Evolutionary conservation across 2,797 vertebrate genomes (phyloP), one percentile per base, ranked within the genome.

Genomic region (Platyrinchus mystaceus): DNA sequence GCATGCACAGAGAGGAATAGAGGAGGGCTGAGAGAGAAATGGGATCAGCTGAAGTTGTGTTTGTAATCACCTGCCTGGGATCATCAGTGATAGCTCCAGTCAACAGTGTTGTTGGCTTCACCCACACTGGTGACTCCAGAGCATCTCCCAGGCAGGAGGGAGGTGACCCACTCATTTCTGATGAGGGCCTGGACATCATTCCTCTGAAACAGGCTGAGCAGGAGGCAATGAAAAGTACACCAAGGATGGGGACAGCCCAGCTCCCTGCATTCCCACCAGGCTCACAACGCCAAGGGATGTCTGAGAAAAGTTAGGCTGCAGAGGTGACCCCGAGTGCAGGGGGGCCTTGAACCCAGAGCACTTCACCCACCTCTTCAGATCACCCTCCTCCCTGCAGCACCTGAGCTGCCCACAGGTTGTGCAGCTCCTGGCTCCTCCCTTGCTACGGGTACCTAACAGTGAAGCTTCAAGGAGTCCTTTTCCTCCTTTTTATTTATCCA

Each of bases 401-500:
- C 59, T 26, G 50, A 87, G 59, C 50, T 2, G 0, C 30, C 47
- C 5, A 0, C 43, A 59, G 67, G 9, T n/a, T 1, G 0, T 39
- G 17, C 32, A 44, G 53, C 63, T 87, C 32, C 47, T 43, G 17
- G 5, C 37, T 37, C n/a, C 78, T 69, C 60, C 50, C 41, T 55
- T 71, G 46, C 36, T 71, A 12, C 7, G 30, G 39, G 34, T 49
- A 81, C 43, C n/a, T 58, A 67, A 55, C 43, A 56, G 30, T 2
- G 1, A 88, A 79, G 64, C 41, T 70, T 92, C 74, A 93, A 63
- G 87, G 46, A 89, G 77, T 49, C 55, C 21, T 84, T 91, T 76
- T 62, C 59, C 43, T 91, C 83, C 52, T 90, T 91, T 94, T 87
- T 87, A 70, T 94, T 86, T 89, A 91, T 32, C 89, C 62, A 91